Evolutionary conservation across 2,888 invertebrate genomes (phyloP), one percentile per base, ranked within the genome.

Genomic region (Xanthia icteritia): DNA sequence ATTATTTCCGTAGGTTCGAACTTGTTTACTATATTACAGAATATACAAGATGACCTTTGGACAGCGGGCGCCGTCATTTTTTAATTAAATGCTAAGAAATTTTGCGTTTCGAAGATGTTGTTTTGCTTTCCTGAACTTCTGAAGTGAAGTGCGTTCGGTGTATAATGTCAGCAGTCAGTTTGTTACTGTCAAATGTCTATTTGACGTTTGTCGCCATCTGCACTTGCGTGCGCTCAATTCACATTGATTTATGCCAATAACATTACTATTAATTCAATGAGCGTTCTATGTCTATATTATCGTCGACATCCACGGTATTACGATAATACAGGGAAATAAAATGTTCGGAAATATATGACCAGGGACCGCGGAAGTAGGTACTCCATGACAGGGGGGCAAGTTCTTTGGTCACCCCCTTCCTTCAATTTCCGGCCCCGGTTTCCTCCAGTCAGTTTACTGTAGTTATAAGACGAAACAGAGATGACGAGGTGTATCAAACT

Each of bases 1-100:
- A 98, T 93, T 80, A 98, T 97, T 88, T 97, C 97, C 0, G 97
- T 97, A 1, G 97, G 94, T 42, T 96, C 97, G 81, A 97, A 93
- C 71, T 97, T 97, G 63, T 97, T 97, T 23, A 97, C 95, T 73
- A 98, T 98, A 91, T 98, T 97, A 92, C 98, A 98, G 93, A 98
- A 98, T 84, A 98, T 93, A 90, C 98, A 98, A 42, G 96, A 90
- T 5, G 94, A 93, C 11, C 5, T 79, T 64, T 86, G 93, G 58
- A 85, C 86, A 23, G 91, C 72, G 45, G 81, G 60, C 0, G 88
- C 60, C 56, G 87, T 78, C 94, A 94, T 95, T 91, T 89, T 86
- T 70, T 11, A 70, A 51, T 56, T 69, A 65, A 76, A 72, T 48
- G 20, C 42, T 27, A 45, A 27, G 4, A 67, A 75, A 31, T 66